Evolutionary conservation across 1,140 invertebrate species (phyloP), one percentile per base, ranked within the genome.

Genomic region (Himalopsyche phryganea): DNA sequence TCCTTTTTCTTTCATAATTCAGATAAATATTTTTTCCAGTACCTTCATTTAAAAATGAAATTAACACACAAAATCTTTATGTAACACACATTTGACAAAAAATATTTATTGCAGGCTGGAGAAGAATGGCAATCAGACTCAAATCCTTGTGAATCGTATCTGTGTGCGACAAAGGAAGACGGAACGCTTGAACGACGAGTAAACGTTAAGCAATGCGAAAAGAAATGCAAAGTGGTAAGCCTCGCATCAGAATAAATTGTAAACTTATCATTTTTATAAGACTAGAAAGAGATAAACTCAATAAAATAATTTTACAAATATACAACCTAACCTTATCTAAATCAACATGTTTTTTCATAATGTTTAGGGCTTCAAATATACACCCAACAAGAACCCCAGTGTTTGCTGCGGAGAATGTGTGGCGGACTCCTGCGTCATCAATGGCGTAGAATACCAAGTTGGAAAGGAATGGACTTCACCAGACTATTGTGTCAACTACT

Each of bases 341-440:
- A n/a, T n/a, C n/a, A n/a, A n/a, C n/a, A n/a, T n/a, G n/a, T 28
- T 28, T 28, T 28, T 28, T 28, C 9, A 28, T n/a, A n/a, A n/a
- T 28, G 23, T 28, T 28, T 11, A 62, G 60, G 60, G 60, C 9
- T 62, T 17, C 44, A 58, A 62, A 52, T 62, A 62, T 53, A 48
- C 45, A 23, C 50, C 60, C 13, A 48, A 54, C 14, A 33, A 18
- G 11, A 36, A 57, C 11, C 40, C 50, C 6, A 20, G 36, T 7
- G 40, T 77, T 53, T 89, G 87, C 62, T 89, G 87, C 58, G 87
- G 87, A 5, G 70, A 77, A 18, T 89, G 87, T 65, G 58, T 79
- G 23, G 79, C 81, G 36, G 71, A 80, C 4, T 80, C 78, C 11
- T 89, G 87, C 65, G 75, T 86, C 0, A 70, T 82, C 9, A 73